Percentiles rank a stretch among this genome's conserved stretches.
Evolutionary conservation across 2,888 invertebrate genomes (phyloP).

Genomic region (Scrobipalpa atriplicella): DNA sequence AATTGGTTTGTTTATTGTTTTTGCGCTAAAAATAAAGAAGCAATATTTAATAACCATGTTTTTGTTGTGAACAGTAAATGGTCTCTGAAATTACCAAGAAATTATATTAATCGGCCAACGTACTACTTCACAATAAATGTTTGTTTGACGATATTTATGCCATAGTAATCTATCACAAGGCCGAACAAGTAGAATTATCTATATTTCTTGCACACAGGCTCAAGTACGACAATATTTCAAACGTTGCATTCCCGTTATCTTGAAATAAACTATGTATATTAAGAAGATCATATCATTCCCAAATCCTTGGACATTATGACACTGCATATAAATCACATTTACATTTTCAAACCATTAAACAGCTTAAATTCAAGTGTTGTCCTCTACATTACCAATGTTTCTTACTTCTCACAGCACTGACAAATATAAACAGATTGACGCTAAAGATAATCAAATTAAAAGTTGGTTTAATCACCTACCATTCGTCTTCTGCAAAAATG

Average conservation of each 20-base stretch:
- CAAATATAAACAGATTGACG: neutral
- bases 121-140: neutral
- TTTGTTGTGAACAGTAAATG: neutral
- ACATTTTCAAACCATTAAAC: slow-evolving; percentile 3
- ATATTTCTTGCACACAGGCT: neutral
- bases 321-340: neutral
- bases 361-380: neutral
- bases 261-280: slow-evolving; percentile 5
- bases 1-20: neutral
- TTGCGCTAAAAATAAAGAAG: neutral
- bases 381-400: neutral
- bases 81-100: neutral
- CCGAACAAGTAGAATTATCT: slow-evolving; percentile 6
- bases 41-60: too few species aligned
- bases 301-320: slow-evolving; percentile 3
- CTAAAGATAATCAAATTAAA: neutral
- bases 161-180: slow-evolving; percentile 6
- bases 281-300: slow-evolving; percentile 11
- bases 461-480: too few species aligned
- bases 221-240: slow-evolving; percentile 17
- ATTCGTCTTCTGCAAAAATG: too few species aligned
- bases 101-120: neutral
- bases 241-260: slow-evolving; percentile 8
- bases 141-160: neutral
- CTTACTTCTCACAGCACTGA: slow-evolving; percentile 2